Percentiles rank a stretch among this genome's conserved stretches.
phyloP scores from a whole-genome alignment of 2,113 vertebrate species.

The Chamaea fasciata region DNA sequence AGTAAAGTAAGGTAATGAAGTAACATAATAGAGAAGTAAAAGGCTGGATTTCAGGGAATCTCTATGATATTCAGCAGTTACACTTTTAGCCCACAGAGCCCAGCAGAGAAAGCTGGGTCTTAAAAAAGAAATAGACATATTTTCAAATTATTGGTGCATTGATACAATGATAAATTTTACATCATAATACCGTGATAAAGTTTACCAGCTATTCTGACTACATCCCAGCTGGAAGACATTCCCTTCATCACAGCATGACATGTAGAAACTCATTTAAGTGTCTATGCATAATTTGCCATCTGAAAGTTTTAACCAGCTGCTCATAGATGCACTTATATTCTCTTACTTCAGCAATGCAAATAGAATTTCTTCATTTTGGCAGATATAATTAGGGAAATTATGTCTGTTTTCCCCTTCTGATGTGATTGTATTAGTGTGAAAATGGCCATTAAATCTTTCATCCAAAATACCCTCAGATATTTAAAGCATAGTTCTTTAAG shows the following conservation, averaged over 20 bases:
- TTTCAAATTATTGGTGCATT: neutral
- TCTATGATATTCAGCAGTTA: neutral
- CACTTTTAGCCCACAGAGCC: neutral
- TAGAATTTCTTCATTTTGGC: neutral
- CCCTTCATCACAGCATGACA: slow-evolving; percentile 14
- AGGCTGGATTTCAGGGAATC: neutral
- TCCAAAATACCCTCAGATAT: neutral
- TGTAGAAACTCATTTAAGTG: slow-evolving; percentile 54
- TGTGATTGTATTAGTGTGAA: slow-evolving; percentile 4
- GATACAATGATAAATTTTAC: slow-evolving; percentile 32
- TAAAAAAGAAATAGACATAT: neutral
- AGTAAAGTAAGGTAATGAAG: neutral
- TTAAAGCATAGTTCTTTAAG: neutral
- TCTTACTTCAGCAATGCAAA: slow-evolving; percentile 16
- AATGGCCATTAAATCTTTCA: slow-evolving; percentile 10
- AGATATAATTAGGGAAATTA: neutral
- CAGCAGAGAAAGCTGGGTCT: neutral
- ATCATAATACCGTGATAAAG: slow-evolving; percentile 11
- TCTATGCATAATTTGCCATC: slow-evolving; percentile 55
- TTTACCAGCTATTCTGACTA: slow-evolving; percentile 34
- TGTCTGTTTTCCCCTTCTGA: neutral
- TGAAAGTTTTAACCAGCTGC: slow-evolving; percentile 57
- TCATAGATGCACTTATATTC: neutral
- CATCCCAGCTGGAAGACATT: slow-evolving; percentile 42
- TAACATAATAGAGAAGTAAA: neutral